Percentiles rank a stretch among this genome's conserved stretches.
phyloP scores from a whole-genome alignment of 53 echinoderm and acorn worm species.

The Antedon mediterranea region DNA sequence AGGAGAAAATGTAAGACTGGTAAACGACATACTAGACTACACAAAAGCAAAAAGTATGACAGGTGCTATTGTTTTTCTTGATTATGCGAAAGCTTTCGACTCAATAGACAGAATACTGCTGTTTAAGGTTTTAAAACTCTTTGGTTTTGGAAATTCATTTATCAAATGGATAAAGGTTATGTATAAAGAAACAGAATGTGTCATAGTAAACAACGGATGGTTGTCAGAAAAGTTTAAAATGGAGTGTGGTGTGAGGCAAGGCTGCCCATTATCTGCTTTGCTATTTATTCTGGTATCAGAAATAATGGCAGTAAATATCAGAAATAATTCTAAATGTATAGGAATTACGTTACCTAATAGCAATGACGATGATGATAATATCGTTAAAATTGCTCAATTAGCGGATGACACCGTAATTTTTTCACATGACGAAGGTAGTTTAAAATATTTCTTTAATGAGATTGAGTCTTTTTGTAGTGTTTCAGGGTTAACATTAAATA shows the following conservation, averaged over 20 bases:
- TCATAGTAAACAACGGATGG: background rate
- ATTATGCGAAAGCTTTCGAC: background rate
- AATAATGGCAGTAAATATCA: background rate
- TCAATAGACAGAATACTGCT: background rate
- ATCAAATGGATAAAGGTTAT: background rate
- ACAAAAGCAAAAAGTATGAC: background rate
- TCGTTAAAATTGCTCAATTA: background rate
- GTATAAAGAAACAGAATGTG: background rate
- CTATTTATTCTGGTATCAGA: background rate
- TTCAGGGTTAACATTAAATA: background rate
- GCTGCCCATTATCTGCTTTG: background rate
- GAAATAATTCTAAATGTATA: background rate
- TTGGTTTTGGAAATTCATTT: background rate
- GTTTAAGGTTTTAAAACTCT: background rate
- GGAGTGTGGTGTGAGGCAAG: background rate
- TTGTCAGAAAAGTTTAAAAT: background rate
- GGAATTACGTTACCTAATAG: background rate
- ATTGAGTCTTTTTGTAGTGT: background rate
- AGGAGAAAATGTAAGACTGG: background rate
- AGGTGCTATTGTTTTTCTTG: background rate
- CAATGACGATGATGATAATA: background rate
- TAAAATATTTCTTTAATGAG: background rate
- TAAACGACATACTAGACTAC: background rate
- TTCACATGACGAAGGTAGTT: background rate
- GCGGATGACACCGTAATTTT: background rate